Evolutionary conservation across 2,797 vertebrate species (phyloP).

Genomic region (Sitta carolinensis): DNA sequence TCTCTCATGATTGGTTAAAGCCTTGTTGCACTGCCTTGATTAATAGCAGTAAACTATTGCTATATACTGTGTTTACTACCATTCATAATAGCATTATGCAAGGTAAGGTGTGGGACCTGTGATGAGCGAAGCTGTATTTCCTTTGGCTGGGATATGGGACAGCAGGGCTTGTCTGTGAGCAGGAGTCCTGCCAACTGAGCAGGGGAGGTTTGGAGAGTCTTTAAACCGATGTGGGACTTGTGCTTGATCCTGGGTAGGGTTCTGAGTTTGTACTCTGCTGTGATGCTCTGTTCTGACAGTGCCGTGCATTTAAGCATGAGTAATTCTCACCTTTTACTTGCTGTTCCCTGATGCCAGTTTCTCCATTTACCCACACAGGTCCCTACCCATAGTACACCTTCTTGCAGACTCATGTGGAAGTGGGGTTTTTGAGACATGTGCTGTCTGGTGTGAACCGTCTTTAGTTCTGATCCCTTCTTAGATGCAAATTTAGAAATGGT

Average conservation of each 20-base stretch:
- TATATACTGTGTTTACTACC: neutral
- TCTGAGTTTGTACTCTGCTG: neutral
- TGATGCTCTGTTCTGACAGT: neutral
- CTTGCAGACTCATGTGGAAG: rapidly evolving
- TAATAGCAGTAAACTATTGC: neutral
- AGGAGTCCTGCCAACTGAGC: neutral
- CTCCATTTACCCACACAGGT: rapidly evolving
- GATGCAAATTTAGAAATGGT: neutral
- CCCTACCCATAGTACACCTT: neutral
- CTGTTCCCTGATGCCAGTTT: neutral
- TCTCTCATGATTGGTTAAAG: neutral
- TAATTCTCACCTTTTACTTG: neutral
- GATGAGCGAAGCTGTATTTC: neutral
- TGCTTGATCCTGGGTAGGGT: neutral
- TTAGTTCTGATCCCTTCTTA: neutral
- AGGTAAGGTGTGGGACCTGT: neutral
- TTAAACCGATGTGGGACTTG: rapidly evolving
- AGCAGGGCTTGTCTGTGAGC: rapidly evolving
- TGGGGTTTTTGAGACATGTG: neutral
- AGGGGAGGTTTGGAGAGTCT: neutral
- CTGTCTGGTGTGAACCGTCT: rapidly evolving
- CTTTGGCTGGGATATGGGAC: neutral
- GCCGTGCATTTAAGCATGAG: rapidly evolving
- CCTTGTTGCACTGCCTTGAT: neutral
- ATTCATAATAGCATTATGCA: neutral